Evolutionary conservation across 2,113 vertebrate species (phyloP), one percentile per base, ranked within the genome.

Genomic region (Lates calcarifer): DNA sequence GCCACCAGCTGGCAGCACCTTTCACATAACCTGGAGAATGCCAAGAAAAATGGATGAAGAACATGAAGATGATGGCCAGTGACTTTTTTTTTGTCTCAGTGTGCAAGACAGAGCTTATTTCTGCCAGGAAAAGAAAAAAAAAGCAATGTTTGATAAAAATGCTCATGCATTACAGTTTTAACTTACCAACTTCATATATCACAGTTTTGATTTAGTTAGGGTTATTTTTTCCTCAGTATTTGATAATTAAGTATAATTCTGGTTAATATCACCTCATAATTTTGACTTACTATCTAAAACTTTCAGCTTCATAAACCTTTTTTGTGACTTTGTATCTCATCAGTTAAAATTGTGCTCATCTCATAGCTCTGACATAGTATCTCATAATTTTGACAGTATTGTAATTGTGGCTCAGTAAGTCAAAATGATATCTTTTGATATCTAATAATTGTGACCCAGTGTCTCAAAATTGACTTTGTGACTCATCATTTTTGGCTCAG

Each of bases 41-140:
- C 67, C 51, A 43, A 70, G 39, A n/a, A 14, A 41, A 45, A 47
- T 41, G 68, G 60, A 77, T 41, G 6, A 33, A 58, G 39, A 77
- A 29, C 14, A 51, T 24, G 4, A 57, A 39, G 28, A 58, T 39
- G 22, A 68, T 62, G 13, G 22, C 45, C 68, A 47, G 28, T 15
- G 41, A n/a, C n/a, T 62, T 20, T 39, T 61, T 45, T 39, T 53
- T 12, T 2, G 13, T 51, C 37, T 75, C 15, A 15, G 35, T 61
- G 6, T 55, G 22, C 13, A 61, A 49, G 5, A 22, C 26, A 47
- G 33, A 26, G 18, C 18, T 4, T 1, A 12, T 39, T 56, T 57
- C 18, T 45, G 35, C 33, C 20, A 68, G 37, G 49, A 62, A 29
- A 29, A 37, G 58, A 41, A 33, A n/a, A 56, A 43, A 67, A 29